phyloP scores from a whole-genome alignment of 2,888 invertebrate species.

The Gnatocerus cornutus region DNA sequence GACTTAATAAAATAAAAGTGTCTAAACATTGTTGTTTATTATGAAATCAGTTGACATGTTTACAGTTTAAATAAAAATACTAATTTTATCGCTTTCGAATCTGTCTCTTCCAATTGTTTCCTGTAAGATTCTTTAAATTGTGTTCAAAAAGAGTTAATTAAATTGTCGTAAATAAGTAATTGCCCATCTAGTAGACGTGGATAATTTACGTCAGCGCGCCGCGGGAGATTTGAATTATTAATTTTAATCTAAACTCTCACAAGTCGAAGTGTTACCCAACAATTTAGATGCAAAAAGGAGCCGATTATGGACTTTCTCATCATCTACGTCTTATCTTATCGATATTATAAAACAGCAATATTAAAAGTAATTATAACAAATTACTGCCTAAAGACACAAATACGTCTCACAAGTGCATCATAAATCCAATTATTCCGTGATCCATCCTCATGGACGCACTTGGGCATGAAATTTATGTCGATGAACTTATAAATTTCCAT shows the following conservation, averaged over 20 bases:
- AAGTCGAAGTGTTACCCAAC: conserved; percentile 7
- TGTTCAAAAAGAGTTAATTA: conserved; percentile 13
- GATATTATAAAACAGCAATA: conserved; percentile 7
- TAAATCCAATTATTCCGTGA: conserved; percentile 19
- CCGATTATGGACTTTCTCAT: background rate
- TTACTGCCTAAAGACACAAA: conserved; percentile 9
- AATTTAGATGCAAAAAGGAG: conserved; percentile 19
- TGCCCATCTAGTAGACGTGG: conserved; percentile 2
- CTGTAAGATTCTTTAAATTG: conserved; percentile 4
- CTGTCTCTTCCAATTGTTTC: conserved; percentile 1
- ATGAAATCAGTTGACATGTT: conserved; percentile 14
- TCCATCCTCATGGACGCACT: conserved; percentile 3
- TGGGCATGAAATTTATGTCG: conserved; percentile 22
- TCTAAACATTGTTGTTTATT: conserved; percentile 23
- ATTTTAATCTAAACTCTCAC: conserved; percentile 13
- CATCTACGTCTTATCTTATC: conserved; percentile 13
- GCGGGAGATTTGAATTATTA: conserved; percentile 19
- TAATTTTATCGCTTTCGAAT: conserved; percentile 9
- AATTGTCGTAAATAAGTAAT: conserved; percentile 13
- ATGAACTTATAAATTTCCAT: conserved; percentile 27
- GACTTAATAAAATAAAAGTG: conserved; percentile 7
- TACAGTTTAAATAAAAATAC: conserved; percentile 2
- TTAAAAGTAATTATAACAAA: conserved; percentile 6
- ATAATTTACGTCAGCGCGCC: conserved; percentile 13
- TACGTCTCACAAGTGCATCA: conserved; percentile 12